phyloP scores from a whole-genome alignment of 2,113 vertebrate species.

The Willisornis vidua region DNA sequence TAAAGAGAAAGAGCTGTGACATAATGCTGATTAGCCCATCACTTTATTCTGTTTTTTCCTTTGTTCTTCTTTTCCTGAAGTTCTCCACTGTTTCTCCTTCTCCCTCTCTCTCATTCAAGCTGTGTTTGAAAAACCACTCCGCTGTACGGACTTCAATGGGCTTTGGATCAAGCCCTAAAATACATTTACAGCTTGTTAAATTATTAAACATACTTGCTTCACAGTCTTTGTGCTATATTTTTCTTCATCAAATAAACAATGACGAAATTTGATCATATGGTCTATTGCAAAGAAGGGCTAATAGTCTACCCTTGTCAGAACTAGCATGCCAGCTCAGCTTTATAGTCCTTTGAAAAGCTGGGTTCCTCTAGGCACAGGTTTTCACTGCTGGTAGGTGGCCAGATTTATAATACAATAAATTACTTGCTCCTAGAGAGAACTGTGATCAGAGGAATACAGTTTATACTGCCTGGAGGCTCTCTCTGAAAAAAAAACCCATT shows the following conservation, averaged over 20 bases:
- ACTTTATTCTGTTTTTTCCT: background rate
- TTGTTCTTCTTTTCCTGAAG: background rate
- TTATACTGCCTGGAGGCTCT: background rate
- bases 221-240: background rate
- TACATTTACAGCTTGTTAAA: background rate
- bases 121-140: background rate
- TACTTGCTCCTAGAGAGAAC: background rate
- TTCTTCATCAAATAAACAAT: background rate
- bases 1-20: background rate
- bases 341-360: background rate
- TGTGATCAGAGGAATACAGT: background rate
- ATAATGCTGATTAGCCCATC: background rate
- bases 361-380: background rate
- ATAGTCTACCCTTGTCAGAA: background rate
- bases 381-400: background rate
- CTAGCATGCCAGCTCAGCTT: background rate
- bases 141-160: background rate
- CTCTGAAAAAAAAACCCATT: background rate
- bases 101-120: background rate
- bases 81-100: background rate
- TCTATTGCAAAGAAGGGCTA: background rate
- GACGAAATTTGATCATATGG: background rate
- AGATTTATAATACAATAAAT: background rate
- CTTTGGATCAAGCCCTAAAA: background rate
- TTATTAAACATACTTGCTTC: background rate